Evolutionary conservation across 92 coral and sea anemone species (phyloP), one percentile per base, ranked within the genome.

Genomic region (Metridium senile): DNA sequence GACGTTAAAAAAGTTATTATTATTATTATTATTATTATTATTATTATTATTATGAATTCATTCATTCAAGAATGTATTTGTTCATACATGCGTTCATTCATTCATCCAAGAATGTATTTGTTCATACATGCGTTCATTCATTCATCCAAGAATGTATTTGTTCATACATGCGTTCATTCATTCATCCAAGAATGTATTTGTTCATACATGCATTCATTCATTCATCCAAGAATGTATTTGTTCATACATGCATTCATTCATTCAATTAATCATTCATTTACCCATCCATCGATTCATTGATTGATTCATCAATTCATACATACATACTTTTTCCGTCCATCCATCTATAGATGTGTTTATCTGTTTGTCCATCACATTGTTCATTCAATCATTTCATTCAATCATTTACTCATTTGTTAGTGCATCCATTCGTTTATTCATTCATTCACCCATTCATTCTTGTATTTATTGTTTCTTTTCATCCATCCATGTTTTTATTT

Each of bases 21-120:
- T n/a, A n/a, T n/a, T n/a, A n/a, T n/a, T n/a, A n/a, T n/a, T n/a
- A n/a, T n/a, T n/a, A n/a, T n/a, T n/a, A n/a, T n/a, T n/a, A n/a
- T n/a, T n/a, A n/a, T n/a, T n/a, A n/a, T n/a, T n/a, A n/a, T n/a
- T n/a, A n/a, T n/a, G n/a, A n/a, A 59, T 59, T 59, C 66, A 59
- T 59, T 10, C 66, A 59, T 59, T 26, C 66, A 59, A 10, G 2
- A 28, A 58, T 58, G 4, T 22, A 59, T 59, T 22, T 30, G 22
- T 59, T 59, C 43, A 28, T 31, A 27, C 45, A 28, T 63, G n/a
- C n/a, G 13, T 63, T 28, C 45, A 63, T 28, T 69, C 66, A 59
- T 59, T 20, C n/a, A n/a, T n/a, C n/a, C n/a, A n/a, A n/a, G n/a
- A n/a, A n/a, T n/a, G n/a, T 22, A 59, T 59, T 22, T 30, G 22